These are phyloP conservation scores for Procambarus virginalis DNA, from an alignment of 1,140 invertebrate species.

Conservation along the genomic window DNA sequence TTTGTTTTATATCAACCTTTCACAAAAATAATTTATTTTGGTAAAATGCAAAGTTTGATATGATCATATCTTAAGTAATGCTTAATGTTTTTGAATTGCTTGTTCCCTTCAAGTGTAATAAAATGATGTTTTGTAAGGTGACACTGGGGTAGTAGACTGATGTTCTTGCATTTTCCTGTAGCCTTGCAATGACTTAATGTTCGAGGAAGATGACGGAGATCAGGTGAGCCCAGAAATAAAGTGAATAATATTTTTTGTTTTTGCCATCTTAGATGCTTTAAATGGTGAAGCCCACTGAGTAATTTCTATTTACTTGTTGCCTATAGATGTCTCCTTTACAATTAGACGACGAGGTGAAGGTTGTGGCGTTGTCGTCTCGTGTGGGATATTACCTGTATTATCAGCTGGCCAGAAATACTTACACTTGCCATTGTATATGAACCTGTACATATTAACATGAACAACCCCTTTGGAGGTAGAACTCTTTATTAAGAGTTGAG, in stretches of 20 bases:
- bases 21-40: no score
- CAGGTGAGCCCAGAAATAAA: constrained; percentile 33
- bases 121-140: not conserved
- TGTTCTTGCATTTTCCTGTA: constrained; percentile 57
- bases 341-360: not conserved
- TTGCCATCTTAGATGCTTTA: not conserved
- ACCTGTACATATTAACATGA: not conserved
- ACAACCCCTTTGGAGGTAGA: not conserved
- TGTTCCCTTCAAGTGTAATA: no score
- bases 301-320: not conserved
- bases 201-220: constrained; percentile 41
- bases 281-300: not conserved
- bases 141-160: constrained; percentile 10
- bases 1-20: no score
- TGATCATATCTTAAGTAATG: no score
- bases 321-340: not conserved
- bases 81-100: no score
- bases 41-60: no score
- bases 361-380: not conserved
- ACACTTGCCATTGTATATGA: not conserved
- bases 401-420: not conserved
- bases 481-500: not conserved
- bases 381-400: not conserved
- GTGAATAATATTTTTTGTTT: not conserved
- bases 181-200: constrained; percentile 56